Evolutionary conservation across 2,888 invertebrate genomes (phyloP).

Genomic region (Achlya flavicornis): DNA sequence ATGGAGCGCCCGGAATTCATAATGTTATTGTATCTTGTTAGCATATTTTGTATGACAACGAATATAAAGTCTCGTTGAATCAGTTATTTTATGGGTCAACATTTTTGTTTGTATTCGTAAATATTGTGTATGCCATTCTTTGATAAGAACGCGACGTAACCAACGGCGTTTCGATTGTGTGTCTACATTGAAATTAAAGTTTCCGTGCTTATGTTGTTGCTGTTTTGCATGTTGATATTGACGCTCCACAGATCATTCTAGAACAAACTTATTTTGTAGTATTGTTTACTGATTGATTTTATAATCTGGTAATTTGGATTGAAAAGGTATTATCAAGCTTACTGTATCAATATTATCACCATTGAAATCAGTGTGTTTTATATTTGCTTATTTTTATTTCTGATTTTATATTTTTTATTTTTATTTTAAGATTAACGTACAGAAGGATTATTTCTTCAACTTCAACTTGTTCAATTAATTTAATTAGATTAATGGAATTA

Average conservation of each 20-base stretch:
- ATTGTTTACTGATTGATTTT: too few relatives aligned
- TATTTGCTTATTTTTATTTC: too few relatives aligned
- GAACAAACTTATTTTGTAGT: not conserved
- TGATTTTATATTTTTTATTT: too few relatives aligned
- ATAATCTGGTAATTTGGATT: not conserved
- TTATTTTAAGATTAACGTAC: not conserved
- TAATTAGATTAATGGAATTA: not conserved
- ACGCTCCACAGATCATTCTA: not conserved
- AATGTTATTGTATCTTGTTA: constrained; percentile 20
- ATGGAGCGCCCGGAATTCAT: constrained; percentile 25
- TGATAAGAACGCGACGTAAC: not conserved
- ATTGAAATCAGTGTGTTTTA: too few relatives aligned
- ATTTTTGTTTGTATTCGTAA: constrained; percentile 6
- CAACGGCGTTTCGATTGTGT: not conserved
- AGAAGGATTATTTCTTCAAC: not conserved
- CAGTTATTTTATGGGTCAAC: not conserved
- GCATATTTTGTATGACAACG: constrained; percentile 16
- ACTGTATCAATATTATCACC: too few relatives aligned
- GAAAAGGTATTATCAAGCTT: too few relatives aligned
- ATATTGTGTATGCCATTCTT: not conserved
- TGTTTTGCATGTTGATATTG: not conserved
- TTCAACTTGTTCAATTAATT: too few relatives aligned
- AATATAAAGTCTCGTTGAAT: constrained; percentile 13
- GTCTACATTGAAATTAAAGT: constrained; percentile 2
- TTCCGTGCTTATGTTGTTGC: not conserved